phyloP scores from a whole-genome alignment of 2,888 invertebrate species.

The Ferrisia virgata region DNA sequence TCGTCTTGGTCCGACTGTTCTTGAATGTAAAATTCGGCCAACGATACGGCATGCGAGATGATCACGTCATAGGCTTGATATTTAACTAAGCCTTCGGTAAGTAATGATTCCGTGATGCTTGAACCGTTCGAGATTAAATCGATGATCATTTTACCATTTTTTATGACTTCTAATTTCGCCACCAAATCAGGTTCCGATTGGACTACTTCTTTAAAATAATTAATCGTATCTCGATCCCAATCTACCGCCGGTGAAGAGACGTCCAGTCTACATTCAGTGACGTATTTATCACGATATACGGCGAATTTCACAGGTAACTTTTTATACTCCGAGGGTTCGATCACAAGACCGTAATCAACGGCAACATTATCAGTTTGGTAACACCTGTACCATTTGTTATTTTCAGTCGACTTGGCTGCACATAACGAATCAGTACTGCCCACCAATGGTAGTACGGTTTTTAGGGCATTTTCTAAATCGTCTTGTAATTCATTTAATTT shows the following conservation, averaged over 20 bases:
- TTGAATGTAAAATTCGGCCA: conserved; percentile 73
- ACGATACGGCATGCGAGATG: conserved; percentile 65
- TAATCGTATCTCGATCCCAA: conserved; percentile 67
- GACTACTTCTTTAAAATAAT: conserved; percentile 65
- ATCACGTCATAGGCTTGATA: conserved; percentile 59
- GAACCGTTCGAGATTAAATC: conserved; percentile 62
- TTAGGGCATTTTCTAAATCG: conserved; percentile 57
- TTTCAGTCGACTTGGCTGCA: conserved; percentile 66
- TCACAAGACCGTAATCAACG: conserved; percentile 70
- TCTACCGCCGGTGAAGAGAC: conserved; percentile 60
- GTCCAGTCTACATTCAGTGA: conserved; percentile 51
- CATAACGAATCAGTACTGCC: background rate
- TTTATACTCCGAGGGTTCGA: conserved; percentile 57
- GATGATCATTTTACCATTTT: conserved; percentile 51
- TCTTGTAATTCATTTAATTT: conserved; percentile 55
- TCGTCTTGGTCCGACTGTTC: conserved; percentile 63
- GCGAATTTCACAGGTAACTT: conserved; percentile 56
- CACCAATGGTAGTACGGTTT: background rate
- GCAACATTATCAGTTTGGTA: conserved; percentile 53
- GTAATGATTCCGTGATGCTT: conserved; percentile 63
- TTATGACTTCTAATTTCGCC: conserved; percentile 60
- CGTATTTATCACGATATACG: conserved; percentile 56
- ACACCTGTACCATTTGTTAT: conserved; percentile 81
- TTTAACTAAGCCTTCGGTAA: conserved; percentile 54
- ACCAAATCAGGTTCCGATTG: conserved; percentile 59